Evolutionary conservation across 2,113 vertebrate species (phyloP).

Genomic region (Chunga burmeisteri): DNA sequence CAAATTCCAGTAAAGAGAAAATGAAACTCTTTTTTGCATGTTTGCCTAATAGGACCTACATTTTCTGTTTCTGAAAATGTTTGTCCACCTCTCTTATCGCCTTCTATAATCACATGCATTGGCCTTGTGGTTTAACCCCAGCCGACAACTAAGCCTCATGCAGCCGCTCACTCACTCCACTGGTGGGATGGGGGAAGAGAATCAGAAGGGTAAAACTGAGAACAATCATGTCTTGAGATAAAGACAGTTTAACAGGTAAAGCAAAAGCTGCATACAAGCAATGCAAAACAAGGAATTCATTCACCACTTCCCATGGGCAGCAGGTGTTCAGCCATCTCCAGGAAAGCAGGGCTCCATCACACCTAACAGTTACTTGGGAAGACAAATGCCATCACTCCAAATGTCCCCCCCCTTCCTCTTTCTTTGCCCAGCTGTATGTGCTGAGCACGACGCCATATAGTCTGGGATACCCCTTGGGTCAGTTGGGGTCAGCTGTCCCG

Average conservation of each 20-base stretch:
- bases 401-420: fast-evolving
- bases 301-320: fast-evolving
- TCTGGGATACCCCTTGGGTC: neutral
- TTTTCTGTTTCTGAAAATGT: neutral
- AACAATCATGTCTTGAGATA: neutral
- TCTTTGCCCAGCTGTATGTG: neutral
- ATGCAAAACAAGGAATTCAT: neutral
- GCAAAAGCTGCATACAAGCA: fast-evolving
- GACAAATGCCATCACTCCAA: fast-evolving
- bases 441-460: too few species aligned
- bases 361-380: fast-evolving
- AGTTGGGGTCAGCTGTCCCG: fast-evolving
- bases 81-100: neutral
- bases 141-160: neutral
- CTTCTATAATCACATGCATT: neutral
- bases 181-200: too few species aligned
- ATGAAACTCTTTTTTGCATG: neutral
- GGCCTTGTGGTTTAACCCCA: fast-evolving
- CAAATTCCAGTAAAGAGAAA: neutral
- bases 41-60: neutral
- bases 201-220: neutral
- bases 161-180: too few species aligned
- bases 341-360: neutral
- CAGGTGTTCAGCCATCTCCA: neutral
- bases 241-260: neutral